A percentile compares a stretch with the other conserved stretches of the same genome.
Conservation (phyloP, 2,888 invertebrate species). For the Parelbella ahira region DNA sequence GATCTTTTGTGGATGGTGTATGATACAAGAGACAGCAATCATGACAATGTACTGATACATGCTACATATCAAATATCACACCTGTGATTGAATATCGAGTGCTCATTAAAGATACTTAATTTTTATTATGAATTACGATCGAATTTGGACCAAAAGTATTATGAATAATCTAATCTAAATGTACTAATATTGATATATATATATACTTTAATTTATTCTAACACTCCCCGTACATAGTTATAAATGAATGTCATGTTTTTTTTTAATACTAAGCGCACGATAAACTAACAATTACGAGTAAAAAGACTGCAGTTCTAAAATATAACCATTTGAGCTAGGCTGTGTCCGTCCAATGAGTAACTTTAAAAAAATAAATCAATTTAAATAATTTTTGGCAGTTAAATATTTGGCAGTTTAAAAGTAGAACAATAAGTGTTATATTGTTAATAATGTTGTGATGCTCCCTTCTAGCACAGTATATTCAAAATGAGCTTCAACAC, state of each 20-base stretch:
- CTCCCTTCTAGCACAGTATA: conserved; percentile 15
- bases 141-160: conserved; percentile 27
- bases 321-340: neutral
- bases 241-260: neutral
- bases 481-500: conserved; percentile 9
- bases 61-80: neutral
- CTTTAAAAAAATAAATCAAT: no score
- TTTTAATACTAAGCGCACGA: conserved; percentile 2
- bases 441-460: no score
- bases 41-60: conserved; percentile 10
- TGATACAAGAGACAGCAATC: neutral
- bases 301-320: conserved; percentile 16
- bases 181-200: no score
- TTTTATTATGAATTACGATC: conserved; percentile 19
- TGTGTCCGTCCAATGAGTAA: conserved; percentile 9
- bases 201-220: no score
- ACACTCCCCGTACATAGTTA: conserved; percentile 1
- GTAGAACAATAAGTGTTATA: no score
- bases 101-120: conserved; percentile 33
- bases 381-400: no score
- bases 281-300: conserved; percentile 3
- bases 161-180: conserved; percentile 9
- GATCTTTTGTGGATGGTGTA: no score
- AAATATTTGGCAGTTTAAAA: no score
- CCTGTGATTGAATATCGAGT: conserved; percentile 9